A percentile compares a stretch with the other conserved stretches of the same genome.
These are phyloP conservation scores for cat (Felis catus) DNA, from an alignment of 2,113 vertebrate genomes.

Conservation along the genomic window DNA sequence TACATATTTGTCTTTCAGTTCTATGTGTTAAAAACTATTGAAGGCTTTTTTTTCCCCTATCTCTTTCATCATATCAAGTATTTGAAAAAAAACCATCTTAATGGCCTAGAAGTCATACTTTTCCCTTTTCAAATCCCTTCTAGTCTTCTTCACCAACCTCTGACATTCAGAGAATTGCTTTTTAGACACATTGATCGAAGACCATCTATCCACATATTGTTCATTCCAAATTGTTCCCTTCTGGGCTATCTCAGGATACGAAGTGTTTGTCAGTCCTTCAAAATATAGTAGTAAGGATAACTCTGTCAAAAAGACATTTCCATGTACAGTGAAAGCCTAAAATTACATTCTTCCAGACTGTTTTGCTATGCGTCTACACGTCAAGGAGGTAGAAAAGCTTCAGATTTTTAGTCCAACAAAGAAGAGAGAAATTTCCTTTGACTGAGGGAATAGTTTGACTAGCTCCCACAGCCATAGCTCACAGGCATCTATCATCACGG, in stretches of 20 bases:
- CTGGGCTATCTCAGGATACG: not conserved
- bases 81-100: not conserved
- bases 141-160: not conserved
- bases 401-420: not conserved
- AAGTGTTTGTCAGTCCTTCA: not conserved
- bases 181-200: not conserved
- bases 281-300: not conserved
- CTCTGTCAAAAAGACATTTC: constrained; percentile 7
- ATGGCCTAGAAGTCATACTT: not conserved
- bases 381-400: not conserved
- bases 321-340: not conserved
- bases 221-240: constrained; percentile 29
- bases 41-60: not conserved
- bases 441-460: not conserved
- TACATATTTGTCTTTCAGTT: not conserved
- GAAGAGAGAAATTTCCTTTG: not conserved
- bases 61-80: not conserved
- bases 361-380: not conserved
- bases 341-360: not conserved
- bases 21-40: not conserved
- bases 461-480: not conserved
- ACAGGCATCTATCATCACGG: not conserved
- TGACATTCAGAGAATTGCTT: constrained; percentile 32
- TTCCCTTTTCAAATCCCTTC: not conserved
- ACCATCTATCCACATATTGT: not conserved